Evolutionary conservation across 2,888 invertebrate species (phyloP).

Genomic region (Periphyllus acericola): DNA sequence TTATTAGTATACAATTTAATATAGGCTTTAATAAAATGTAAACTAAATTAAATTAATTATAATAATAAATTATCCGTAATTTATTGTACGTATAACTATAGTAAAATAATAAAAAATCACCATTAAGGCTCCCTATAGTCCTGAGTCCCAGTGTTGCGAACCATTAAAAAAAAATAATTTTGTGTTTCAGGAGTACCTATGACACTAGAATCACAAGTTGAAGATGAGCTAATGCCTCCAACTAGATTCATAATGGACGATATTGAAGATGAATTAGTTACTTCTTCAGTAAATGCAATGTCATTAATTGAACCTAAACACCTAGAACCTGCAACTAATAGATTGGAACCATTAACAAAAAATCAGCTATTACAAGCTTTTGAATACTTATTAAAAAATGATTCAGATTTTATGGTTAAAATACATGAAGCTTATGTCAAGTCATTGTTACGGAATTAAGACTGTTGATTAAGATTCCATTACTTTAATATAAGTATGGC

Average conservation of each 20-base stretch:
- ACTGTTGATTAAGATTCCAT: conserved; percentile 41
- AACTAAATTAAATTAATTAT: too few relatives aligned
- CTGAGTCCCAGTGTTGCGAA: too few relatives aligned
- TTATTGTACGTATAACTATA: too few relatives aligned
- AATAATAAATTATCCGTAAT: too few relatives aligned
- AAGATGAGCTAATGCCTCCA: conserved; percentile 51
- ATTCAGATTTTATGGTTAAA: conserved; percentile 87
- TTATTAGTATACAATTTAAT: too few relatives aligned
- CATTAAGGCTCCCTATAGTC: too few relatives aligned
- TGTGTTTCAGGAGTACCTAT: conserved; percentile 17
- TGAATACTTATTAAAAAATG: conserved; percentile 85
- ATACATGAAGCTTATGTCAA: conserved; percentile 93
- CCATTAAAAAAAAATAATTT: background rate
- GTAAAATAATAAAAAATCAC: too few relatives aligned
- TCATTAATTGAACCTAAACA: conserved; percentile 48
- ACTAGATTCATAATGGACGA: conserved; percentile 55
- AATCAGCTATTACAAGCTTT: conserved; percentile 91
- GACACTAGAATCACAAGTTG: conserved; percentile 11
- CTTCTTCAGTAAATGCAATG: conserved; percentile 56
- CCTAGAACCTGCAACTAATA: conserved; percentile 7
- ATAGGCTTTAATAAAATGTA: too few relatives aligned
- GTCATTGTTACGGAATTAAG: conserved; percentile 69
- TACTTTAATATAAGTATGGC: conserved; percentile 46
- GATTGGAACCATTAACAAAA: conserved; percentile 73
- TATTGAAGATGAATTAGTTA: conserved; percentile 59